Base-by-base conservation (phyloP, 2,113 vertebrate species). In the Sminthopsis crassicaudata region DNA sequence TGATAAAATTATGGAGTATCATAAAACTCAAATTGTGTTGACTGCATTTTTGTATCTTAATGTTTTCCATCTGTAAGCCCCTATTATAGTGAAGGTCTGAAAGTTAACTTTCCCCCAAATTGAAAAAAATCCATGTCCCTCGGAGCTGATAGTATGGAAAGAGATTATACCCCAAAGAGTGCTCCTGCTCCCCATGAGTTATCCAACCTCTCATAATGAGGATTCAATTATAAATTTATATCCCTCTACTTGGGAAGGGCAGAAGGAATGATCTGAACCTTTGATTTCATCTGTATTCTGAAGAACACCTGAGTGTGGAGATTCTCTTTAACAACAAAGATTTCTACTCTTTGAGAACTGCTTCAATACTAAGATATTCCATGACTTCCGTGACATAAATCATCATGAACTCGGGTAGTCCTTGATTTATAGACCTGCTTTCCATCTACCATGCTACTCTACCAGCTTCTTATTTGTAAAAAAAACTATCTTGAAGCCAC, bases 1-100 rank as follows among this genome's bases (percentile, higher is more conserved):
- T 94, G 26, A 92, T 95, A 84, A 94, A 92, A 27, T 96, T 84
- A 57, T 92, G 54, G 94, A 60, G 84, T 51, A 89, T 53, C 60
- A 93, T 14, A n/a, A 42, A 76, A 76, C 14, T 67, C 46, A 91
- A 94, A 46, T 90, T 90, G 27, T 50, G 54, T 96, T 92, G 67
- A 42, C n/a, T 57, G 25, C 42, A 46, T 94, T 94, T 96, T 96
- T 95, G 3, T 93, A 27, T 22, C 24, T 53, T 67, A 36, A 19
- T 76, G 94, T 92, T 96, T 96, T 36, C 90, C 27, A 30, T 93
- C 55, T 89, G 94, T 30, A 92, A 93, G 53, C 16, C 8, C 16
- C 67, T 84, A 2, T n/a, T 42, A 84, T 84, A 8, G n/a, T 84
- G 67, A 76, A n/a, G 12, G 0, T 76, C 36, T 5, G 2, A n/a